Evolutionary conservation across 2,888 invertebrate genomes (phyloP).

Genomic region (Drosophila algonquin): DNA sequence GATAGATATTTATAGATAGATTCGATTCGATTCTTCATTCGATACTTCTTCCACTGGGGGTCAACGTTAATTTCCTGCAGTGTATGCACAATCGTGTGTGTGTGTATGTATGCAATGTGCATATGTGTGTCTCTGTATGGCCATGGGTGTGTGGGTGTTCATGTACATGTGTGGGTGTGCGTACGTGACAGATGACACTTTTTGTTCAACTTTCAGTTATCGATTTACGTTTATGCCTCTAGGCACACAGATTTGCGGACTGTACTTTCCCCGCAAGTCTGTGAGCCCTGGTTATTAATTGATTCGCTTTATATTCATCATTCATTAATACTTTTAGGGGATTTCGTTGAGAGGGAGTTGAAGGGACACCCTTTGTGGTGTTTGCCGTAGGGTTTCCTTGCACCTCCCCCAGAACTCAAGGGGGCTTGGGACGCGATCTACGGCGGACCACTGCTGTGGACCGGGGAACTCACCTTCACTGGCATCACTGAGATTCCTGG

Average conservation of each 20-base stretch:
- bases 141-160: constrained; percentile 10
- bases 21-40: not conserved
- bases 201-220: constrained; percentile 57
- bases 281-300: constrained; percentile 21
- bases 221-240: constrained; percentile 32
- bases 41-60: not conserved
- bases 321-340: constrained; percentile 15
- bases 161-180: constrained; percentile 38
- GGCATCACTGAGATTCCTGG: constrained; percentile 95
- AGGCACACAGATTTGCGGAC: constrained; percentile 6
- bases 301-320: constrained; percentile 22
- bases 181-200: constrained; percentile 59
- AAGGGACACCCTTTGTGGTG: not conserved
- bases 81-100: constrained; percentile 2
- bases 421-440: not conserved
- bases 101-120: constrained; percentile 7
- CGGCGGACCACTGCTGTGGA: constrained; percentile 35
- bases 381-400: not conserved
- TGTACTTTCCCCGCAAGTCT: not conserved
- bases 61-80: constrained; percentile 5
- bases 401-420: not conserved
- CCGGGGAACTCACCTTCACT: constrained; percentile 91
- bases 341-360: constrained; percentile 1
- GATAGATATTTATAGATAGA: constrained; percentile 28
- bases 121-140: constrained; percentile 22